Percentiles rank a stretch among this genome's conserved stretches.
phyloP scores from a whole-genome alignment of 2,797 vertebrate genomes.

The Kryptopterus vitreolus region DNA sequence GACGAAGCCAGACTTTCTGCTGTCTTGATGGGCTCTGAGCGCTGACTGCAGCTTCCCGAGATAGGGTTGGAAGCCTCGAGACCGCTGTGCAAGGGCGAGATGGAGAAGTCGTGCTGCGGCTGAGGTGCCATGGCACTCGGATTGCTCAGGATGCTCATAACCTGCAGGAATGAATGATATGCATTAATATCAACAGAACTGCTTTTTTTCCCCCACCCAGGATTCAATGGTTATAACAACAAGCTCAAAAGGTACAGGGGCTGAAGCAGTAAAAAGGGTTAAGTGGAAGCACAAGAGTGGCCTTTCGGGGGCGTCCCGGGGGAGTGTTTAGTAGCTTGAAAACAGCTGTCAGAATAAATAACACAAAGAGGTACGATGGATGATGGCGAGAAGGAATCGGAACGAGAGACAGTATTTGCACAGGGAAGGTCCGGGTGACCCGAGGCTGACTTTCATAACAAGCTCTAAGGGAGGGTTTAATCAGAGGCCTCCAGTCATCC shows the following conservation, averaged over 20 bases:
- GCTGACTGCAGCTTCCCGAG: slow-evolving; percentile 92
- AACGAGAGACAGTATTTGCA: slow-evolving; percentile 5
- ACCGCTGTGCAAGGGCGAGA: slow-evolving; percentile 88
- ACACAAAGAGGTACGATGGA: slow-evolving; percentile 24
- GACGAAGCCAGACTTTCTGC: slow-evolving; percentile 89
- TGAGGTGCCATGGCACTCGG: slow-evolving; percentile 84
- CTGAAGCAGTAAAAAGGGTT: slow-evolving; percentile 27
- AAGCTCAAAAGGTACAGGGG: slow-evolving; percentile 28
- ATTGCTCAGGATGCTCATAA: slow-evolving; percentile 95
- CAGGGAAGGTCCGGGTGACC: slow-evolving; percentile 49
- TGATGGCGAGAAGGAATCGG: slow-evolving; percentile 29
- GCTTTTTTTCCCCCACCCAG: not conserved
- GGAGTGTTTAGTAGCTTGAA: slow-evolving; percentile 50
- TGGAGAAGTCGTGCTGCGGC: slow-evolving; percentile 91
- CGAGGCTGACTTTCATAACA: slow-evolving; percentile 57
- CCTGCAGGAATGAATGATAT: slow-evolving; percentile 70
- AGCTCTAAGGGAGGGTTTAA: slow-evolving; percentile 59
- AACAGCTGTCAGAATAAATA: slow-evolving; percentile 46
- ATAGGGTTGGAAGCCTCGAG: slow-evolving; percentile 86
- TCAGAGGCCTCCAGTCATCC: slow-evolving; percentile 55
- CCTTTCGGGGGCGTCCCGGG: slow-evolving; percentile 40
- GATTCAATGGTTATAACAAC: slow-evolving; percentile 27
- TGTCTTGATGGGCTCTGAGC: slow-evolving; percentile 85
- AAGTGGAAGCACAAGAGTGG: slow-evolving; percentile 41
- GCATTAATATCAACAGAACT: slow-evolving; percentile 5